Percentiles rank a stretch among this genome's conserved stretches.
Evolutionary conservation across 2,797 vertebrate genomes (phyloP).

Genomic region (Serranus cabrilla): DNA sequence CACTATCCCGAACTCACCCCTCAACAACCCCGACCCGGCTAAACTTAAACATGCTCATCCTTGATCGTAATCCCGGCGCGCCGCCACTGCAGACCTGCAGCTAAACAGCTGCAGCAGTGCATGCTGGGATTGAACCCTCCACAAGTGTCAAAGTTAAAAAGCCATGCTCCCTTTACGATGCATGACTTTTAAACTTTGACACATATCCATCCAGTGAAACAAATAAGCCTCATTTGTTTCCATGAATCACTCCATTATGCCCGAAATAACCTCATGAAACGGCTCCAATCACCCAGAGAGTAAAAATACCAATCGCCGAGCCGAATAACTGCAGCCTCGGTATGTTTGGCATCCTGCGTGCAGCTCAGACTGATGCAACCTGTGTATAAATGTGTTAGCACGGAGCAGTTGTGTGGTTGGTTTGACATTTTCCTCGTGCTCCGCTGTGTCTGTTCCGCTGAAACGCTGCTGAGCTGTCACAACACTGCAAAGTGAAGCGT

Average conservation of each 20-base stretch:
- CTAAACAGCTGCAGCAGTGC: constrained; percentile 65
- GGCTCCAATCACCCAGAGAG: not conserved
- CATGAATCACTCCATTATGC: not conserved
- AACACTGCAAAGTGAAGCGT: constrained; percentile 27
- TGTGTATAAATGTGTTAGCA: not conserved
- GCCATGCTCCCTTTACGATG: not conserved
- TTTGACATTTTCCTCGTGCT: constrained; percentile 29
- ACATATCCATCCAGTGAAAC: not conserved
- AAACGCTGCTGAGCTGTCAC: constrained; percentile 49
- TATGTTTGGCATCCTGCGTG: constrained; percentile 38
- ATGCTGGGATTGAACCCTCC: constrained; percentile 2
- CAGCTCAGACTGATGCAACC: constrained; percentile 19
- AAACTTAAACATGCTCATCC: constrained; percentile 73
- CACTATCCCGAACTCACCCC: constrained; percentile 39
- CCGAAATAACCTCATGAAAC: constrained; percentile 13
- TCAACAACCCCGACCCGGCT: constrained; percentile 41
- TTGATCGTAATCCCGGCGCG: constrained; percentile 56
- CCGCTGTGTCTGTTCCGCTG: constrained; percentile 13
- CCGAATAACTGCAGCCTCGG: constrained; percentile 21
- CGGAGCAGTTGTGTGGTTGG: constrained; percentile 22
- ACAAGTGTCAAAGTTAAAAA: constrained; percentile 36
- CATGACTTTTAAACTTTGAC: not conserved
- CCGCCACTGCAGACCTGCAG: constrained; percentile 24
- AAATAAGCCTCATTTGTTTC: not conserved
- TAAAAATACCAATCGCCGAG: constrained; percentile 38